Evolutionary conservation across 2,797 vertebrate species (phyloP).

Genomic region (Sandelia bainsii): DNA sequence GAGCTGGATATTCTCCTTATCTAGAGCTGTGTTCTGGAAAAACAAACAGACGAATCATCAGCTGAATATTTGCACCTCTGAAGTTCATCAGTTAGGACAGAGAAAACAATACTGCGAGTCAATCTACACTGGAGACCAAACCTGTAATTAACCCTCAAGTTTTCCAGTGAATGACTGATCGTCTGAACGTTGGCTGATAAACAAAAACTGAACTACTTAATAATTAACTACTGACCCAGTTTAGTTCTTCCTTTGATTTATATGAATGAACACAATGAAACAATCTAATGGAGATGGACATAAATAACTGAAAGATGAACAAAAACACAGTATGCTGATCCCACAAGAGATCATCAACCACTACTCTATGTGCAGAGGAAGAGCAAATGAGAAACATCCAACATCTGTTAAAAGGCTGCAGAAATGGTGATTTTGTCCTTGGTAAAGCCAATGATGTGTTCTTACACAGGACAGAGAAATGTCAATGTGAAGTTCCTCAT

Average conservation of each 20-base stretch:
- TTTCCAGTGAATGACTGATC: neutral
- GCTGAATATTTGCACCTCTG: neutral
- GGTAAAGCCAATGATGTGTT: constrained; percentile 16
- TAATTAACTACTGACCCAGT: constrained; percentile 21
- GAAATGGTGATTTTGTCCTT: neutral
- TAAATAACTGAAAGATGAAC: constrained; percentile 42
- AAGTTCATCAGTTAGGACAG: constrained; percentile 5
- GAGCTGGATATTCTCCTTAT: constrained; percentile 93
- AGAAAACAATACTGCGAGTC: constrained; percentile 7
- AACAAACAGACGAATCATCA: constrained; percentile 38
- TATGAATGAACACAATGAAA: constrained; percentile 45
- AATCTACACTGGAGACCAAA: constrained; percentile 24
- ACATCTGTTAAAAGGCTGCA: neutral
- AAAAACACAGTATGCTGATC: constrained; percentile 31
- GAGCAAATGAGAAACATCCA: constrained; percentile 69
- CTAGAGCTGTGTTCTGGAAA: constrained; percentile 94
- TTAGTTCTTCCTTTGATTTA: constrained; percentile 4
- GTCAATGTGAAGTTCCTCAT: constrained; percentile 59
- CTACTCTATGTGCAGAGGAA: constrained; percentile 48
- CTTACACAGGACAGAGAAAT: neutral
- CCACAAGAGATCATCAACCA: constrained; percentile 28
- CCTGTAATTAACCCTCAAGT: neutral
- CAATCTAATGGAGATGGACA: constrained; percentile 53
- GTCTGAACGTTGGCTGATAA: neutral
- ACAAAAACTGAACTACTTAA: neutral